Evolutionary conservation across 1,140 invertebrate species (phyloP).

Genomic region (Rhynchophorus ferrugineus): DNA sequence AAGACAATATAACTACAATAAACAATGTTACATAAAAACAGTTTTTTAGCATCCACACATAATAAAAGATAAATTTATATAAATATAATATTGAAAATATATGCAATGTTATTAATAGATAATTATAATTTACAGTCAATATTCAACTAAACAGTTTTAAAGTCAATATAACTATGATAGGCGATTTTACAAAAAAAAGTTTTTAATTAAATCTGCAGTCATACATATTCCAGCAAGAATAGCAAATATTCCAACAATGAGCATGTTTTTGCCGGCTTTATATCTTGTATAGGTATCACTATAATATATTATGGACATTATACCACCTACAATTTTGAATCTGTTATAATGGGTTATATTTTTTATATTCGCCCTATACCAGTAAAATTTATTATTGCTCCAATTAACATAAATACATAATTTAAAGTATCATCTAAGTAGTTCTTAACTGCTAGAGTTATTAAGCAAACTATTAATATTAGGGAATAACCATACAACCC

Average conservation of each 20-base stretch:
- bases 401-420: slow-evolving; percentile 14
- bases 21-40: too few relatives aligned
- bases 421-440: slow-evolving; percentile 7
- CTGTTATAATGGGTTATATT: background rate
- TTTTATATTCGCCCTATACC: slow-evolving; percentile 4
- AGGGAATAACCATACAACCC: slow-evolving; percentile 8
- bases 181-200: too few relatives aligned
- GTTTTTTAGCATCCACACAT: too few relatives aligned
- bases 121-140: too few relatives aligned
- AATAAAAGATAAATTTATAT: too few relatives aligned
- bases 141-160: too few relatives aligned
- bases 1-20: too few relatives aligned
- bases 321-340: slow-evolving; percentile 9
- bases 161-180: too few relatives aligned
- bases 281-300: slow-evolving; percentile 6
- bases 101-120: too few relatives aligned
- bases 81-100: too few relatives aligned
- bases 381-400: slow-evolving; percentile 11
- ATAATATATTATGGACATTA: slow-evolving; percentile 11
- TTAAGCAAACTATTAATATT: slow-evolving; percentile 8
- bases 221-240: slow-evolving; percentile 9
- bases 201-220: slow-evolving; percentile 6
- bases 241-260: slow-evolving; percentile 8
- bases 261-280: background rate
- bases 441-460: background rate